Conservation (phyloP, 2,888 invertebrate species). For the Lasius platythorax region DNA sequence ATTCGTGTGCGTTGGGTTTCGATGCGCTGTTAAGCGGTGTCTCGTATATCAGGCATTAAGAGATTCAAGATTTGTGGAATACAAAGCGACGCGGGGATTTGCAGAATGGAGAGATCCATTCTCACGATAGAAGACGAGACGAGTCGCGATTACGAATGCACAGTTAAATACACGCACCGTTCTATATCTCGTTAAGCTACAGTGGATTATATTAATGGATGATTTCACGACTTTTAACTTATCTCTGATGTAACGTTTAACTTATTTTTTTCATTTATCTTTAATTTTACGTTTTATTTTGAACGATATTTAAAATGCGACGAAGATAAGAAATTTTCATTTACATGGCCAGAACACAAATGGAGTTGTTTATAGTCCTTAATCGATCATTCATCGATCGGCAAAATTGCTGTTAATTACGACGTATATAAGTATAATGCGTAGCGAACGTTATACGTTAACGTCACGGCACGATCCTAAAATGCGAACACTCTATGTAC, state of each 20-base stretch:
- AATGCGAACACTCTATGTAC: background rate
- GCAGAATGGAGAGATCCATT: background rate
- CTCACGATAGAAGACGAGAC: slow-evolving; percentile 1
- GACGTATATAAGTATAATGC: background rate
- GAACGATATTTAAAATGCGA: background rate
- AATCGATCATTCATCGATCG: background rate
- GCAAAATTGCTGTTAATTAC: slow-evolving; percentile 7
- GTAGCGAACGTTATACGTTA: background rate
- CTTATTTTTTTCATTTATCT: background rate
- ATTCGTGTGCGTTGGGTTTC: slow-evolving; percentile 36
- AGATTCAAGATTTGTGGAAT: slow-evolving; percentile 48
- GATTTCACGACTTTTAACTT: background rate
- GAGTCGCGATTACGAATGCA: slow-evolving; percentile 19
- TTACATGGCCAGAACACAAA: background rate
- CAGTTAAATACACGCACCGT: background rate
- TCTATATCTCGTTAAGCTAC: background rate
- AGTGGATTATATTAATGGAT: background rate
- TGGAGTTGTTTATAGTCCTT: background rate
- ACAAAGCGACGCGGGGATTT: slow-evolving; percentile 32
- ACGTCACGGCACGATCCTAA: slow-evolving; percentile 13
- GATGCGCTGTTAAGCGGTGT: slow-evolving; percentile 48
- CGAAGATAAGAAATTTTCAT: background rate
- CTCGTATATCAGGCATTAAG: slow-evolving; percentile 48
- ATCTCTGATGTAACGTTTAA: background rate
- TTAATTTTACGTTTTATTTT: background rate